Percentiles rank a stretch among this genome's conserved stretches.
Conservation (phyloP, 2,797 vertebrate genomes). For the Acipenser oxyrinchus region DNA sequence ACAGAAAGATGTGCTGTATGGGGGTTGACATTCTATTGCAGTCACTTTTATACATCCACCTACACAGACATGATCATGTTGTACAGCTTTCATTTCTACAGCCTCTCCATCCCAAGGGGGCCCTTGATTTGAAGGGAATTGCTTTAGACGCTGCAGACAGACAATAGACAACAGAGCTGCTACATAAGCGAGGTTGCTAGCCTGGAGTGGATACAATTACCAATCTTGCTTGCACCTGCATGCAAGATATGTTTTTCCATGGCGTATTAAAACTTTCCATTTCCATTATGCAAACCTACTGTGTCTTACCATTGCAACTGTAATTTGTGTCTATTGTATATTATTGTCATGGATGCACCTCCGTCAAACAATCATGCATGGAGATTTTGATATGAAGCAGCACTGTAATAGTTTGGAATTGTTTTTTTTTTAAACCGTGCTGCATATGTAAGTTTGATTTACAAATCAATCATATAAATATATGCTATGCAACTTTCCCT, state of each 20-base stretch:
- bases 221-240: neutral
- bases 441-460: neutral
- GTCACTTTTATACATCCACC: slow-evolving; percentile 5
- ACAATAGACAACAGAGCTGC: neutral
- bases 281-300: no score
- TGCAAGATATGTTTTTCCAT: no score
- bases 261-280: no score
- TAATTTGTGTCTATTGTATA: no score
- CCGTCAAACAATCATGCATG: no score
- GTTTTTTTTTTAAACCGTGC: neutral
- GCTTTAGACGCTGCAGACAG: neutral
- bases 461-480: neutral
- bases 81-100: neutral
- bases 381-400: no score
- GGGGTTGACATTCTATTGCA: neutral
- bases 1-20: neutral
- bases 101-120: neutral
- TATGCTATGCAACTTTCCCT: no score
- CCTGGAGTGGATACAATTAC: neutral
- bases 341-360: no score
- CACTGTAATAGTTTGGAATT: no score
- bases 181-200: neutral
- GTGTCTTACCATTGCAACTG: no score
- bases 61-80: slow-evolving; percentile 3
- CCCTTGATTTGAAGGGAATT: neutral